Conservation (phyloP, 2,113 vertebrate genomes). For the Mesembrinibis cayennensis region DNA sequence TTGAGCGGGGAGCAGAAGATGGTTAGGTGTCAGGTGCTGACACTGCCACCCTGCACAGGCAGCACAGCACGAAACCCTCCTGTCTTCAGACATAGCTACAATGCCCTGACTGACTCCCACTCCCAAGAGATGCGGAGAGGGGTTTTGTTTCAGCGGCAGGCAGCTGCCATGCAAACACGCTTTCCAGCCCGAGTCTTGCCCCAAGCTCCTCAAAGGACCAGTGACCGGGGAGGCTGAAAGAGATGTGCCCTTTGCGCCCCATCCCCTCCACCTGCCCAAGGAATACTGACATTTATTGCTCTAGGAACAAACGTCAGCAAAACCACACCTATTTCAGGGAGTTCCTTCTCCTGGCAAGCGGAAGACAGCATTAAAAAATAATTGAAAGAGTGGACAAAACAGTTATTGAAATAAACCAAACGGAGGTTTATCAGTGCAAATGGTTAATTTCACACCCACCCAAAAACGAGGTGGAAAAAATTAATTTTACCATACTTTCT, state of each 20-base stretch:
- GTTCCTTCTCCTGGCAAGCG: background rate
- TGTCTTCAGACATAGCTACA: accelerated
- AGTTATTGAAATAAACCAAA: background rate
- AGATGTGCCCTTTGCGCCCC: background rate
- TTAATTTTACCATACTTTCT: background rate
- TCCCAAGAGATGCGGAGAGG: background rate
- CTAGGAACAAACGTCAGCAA: background rate
- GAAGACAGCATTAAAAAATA: background rate
- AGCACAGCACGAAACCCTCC: background rate
- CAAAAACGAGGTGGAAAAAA: background rate
- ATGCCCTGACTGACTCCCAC: background rate
- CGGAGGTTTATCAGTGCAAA: background rate
- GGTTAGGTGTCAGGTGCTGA: background rate
- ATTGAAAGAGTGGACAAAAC: background rate
- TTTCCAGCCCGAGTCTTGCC: background rate
- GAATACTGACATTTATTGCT: background rate
- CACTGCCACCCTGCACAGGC: background rate
- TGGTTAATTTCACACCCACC: background rate
- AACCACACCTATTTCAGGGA: background rate
- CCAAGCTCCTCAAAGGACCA: background rate
- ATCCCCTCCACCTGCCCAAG: background rate
- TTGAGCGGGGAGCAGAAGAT: background rate
- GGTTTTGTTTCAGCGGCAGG: background rate
- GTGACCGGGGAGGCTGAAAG: background rate
- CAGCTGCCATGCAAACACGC: accelerated